These are phyloP conservation scores for Sebastes oblongus DNA, from an alignment of 2,797 vertebrate species.

Conservation along the genomic window DNA sequence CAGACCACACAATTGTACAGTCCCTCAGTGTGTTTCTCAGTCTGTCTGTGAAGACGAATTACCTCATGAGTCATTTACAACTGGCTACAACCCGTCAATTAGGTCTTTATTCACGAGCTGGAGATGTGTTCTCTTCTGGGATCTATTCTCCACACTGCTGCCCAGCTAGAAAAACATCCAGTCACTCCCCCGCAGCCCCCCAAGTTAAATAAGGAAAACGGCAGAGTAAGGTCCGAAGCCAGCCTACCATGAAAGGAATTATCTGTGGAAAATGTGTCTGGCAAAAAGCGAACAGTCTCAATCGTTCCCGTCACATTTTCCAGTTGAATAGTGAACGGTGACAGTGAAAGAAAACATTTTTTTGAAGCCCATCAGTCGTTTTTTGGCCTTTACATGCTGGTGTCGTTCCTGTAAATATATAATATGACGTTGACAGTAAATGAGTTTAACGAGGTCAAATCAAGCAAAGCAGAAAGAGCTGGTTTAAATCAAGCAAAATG, in stretches of 20 bases:
- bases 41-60: slow-evolving; percentile 61
- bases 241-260: slow-evolving; percentile 80
- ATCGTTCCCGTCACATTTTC: slow-evolving; percentile 71
- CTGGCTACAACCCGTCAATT: slow-evolving; percentile 76
- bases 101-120: slow-evolving; percentile 78
- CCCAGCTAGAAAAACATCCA: slow-evolving; percentile 83
- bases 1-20: slow-evolving; percentile 44
- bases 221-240: slow-evolving; percentile 69
- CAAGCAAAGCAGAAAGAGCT: slow-evolving; percentile 37
- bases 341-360: slow-evolving; percentile 37
- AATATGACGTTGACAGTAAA: slow-evolving; percentile 52
- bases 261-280: slow-evolving; percentile 83
- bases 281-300: slow-evolving; percentile 60
- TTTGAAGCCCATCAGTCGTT: slow-evolving; percentile 40
- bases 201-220: slow-evolving; percentile 80
- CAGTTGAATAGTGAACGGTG: slow-evolving; percentile 59
- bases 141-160: slow-evolving; percentile 79
- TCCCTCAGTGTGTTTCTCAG: slow-evolving; percentile 44
- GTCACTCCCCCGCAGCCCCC: slow-evolving; percentile 63
- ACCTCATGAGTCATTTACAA: slow-evolving; percentile 81
- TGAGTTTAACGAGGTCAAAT: slow-evolving; percentile 61
- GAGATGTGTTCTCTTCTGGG: slow-evolving; percentile 81
- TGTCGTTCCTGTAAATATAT: slow-evolving; percentile 52
- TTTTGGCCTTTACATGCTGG: slow-evolving; percentile 28
- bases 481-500: slow-evolving; percentile 39